Evolutionary conservation across 2,888 invertebrate genomes (phyloP).

Genomic region (Beris morrisii): DNA sequence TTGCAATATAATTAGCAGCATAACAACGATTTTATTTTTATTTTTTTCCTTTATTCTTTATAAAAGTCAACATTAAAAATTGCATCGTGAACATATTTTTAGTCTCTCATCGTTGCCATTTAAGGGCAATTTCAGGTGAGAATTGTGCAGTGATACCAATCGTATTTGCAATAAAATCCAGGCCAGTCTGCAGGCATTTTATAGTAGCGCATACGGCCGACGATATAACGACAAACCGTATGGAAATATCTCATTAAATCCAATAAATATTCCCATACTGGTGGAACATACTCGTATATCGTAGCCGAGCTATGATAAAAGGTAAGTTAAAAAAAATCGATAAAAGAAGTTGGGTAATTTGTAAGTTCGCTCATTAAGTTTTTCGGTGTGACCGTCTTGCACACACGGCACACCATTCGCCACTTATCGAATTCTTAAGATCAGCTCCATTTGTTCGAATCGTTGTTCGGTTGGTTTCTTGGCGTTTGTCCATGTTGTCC

Average conservation of each 20-base stretch:
- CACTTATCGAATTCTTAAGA: slow-evolving; percentile 17
- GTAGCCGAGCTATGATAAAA: slow-evolving; percentile 3
- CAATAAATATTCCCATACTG: slow-evolving; percentile 38
- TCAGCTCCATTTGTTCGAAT: not conserved
- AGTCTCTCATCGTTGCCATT: slow-evolving; percentile 36
- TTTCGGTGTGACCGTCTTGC: slow-evolving; percentile 26
- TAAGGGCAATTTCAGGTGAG: slow-evolving; percentile 38
- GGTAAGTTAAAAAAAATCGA: slow-evolving; percentile 16
- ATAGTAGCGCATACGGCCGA: too few species aligned
- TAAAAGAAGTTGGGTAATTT: slow-evolving; percentile 30
- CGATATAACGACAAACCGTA: not conserved
- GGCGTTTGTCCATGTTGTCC: too few species aligned
- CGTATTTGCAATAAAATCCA: slow-evolving; percentile 18
- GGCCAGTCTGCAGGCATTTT: slow-evolving; percentile 3
- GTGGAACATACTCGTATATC: not conserved
- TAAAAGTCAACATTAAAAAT: slow-evolving; percentile 30
- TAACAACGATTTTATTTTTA: slow-evolving; percentile 2
- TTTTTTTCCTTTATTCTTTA: slow-evolving; percentile 3
- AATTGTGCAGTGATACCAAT: slow-evolving; percentile 33
- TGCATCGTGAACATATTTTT: slow-evolving; percentile 33
- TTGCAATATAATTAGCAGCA: slow-evolving; percentile 19
- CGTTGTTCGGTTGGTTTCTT: too few species aligned
- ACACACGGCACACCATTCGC: slow-evolving; percentile 17
- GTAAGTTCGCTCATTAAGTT: slow-evolving; percentile 38
- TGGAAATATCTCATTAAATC: slow-evolving; percentile 36